Conservation (phyloP, 2,797 vertebrate genomes). For the Oophaga sylvatica region DNA sequence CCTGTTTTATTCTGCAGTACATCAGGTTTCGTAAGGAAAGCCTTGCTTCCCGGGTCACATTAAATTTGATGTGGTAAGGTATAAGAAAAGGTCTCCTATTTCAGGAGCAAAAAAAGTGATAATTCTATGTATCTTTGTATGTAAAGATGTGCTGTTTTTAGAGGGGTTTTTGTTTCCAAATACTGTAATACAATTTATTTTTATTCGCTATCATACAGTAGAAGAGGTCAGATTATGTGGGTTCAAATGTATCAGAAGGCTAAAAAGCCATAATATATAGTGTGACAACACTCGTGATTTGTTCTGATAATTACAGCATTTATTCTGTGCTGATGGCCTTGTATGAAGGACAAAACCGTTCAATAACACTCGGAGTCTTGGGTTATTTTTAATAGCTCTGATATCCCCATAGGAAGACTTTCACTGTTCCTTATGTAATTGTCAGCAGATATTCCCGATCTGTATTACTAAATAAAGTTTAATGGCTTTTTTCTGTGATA, state of each 20-base stretch:
- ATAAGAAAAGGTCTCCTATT: not conserved
- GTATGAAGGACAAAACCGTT: conserved; percentile 43
- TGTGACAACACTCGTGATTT: conserved; percentile 19
- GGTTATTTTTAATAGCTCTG: conserved; percentile 23
- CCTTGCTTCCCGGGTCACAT: not conserved
- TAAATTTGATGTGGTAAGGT: not conserved
- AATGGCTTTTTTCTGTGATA: not conserved
- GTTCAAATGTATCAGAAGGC: not conserved
- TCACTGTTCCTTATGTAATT: conserved; percentile 12
- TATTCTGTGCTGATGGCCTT: conserved; percentile 43
- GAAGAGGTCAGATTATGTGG: not conserved
- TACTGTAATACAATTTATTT: not conserved
- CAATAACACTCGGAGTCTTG: conserved; percentile 22
- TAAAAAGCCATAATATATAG: conserved; percentile 7
- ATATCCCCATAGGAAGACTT: conserved; percentile 22
- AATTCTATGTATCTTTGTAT: not conserved
- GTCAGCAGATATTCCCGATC: conserved; percentile 23
- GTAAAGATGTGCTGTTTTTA: not conserved
- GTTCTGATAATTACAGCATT: conserved; percentile 18
- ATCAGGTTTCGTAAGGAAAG: too few species aligned
- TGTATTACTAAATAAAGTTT: conserved; percentile 3
- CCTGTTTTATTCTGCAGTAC: too few species aligned
- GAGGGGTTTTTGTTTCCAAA: too few species aligned
- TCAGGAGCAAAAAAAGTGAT: not conserved
- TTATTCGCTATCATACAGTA: not conserved